phyloP scores from a whole-genome alignment of 2,113 vertebrate genomes.

The Greenwoodochromis staneri region DNA sequence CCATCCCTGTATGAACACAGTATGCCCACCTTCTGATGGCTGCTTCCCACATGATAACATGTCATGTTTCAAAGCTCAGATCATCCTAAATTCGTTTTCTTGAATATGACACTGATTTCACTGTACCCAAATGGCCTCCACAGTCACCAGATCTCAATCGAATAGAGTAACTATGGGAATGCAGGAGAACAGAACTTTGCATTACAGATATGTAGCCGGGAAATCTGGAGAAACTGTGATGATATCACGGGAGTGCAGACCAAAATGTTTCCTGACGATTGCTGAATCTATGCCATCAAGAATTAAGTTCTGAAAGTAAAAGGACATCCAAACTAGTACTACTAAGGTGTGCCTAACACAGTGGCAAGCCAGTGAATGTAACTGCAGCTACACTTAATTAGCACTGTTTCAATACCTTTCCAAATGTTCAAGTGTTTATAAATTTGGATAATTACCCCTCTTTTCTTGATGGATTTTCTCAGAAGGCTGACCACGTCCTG shows the following conservation, averaged over 20 bases:
- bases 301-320: not conserved
- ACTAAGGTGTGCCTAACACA: not conserved
- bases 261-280: not conserved
- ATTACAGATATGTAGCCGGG: accelerated
- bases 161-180: not conserved
- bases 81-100: not conserved
- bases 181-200: not conserved
- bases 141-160: not conserved
- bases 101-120: not conserved
- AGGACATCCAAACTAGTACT: not conserved
- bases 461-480: slow-evolving; percentile 82
- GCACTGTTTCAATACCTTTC: not conserved
- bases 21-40: not conserved
- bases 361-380: no score
- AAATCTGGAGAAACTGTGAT: not conserved
- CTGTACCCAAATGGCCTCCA: not conserved
- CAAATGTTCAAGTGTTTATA: not conserved
- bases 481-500: slow-evolving; percentile 84
- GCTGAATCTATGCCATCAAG: not conserved
- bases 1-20: not conserved
- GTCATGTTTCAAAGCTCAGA: not conserved
- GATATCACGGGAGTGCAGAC: not conserved
- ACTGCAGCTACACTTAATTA: not conserved
- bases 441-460: slow-evolving; percentile 75
- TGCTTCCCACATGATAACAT: not conserved